Evolutionary conservation across 30 jellyfish, hydroid and myxozoan genomes (phyloP).

Genomic region (Cassiopea xamachana): DNA sequence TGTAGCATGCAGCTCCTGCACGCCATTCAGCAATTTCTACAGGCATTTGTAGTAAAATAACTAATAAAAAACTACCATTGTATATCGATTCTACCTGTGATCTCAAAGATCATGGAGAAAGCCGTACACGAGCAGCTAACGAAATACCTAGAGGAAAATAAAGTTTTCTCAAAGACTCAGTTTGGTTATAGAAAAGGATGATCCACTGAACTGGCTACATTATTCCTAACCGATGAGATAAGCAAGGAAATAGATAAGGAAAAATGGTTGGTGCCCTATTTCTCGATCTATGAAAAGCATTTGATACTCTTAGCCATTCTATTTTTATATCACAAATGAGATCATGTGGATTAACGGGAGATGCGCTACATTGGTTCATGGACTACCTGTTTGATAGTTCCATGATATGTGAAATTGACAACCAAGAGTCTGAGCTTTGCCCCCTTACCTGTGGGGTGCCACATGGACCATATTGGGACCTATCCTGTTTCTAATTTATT

Average conservation of each 20-base stretch:
- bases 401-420: constrained; percentile 2
- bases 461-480: constrained; percentile 5
- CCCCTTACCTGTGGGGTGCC: constrained; percentile 21
- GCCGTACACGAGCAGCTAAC: constrained; percentile 40
- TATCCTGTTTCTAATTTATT: constrained; percentile 9
- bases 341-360: background rate
- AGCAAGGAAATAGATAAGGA: background rate
- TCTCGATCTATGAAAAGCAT: background rate
- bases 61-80: constrained; percentile 18
- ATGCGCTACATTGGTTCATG: background rate
- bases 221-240: background rate
- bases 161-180: constrained; percentile 18
- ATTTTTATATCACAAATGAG: background rate
- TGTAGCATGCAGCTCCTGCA: no score
- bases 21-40: no score
- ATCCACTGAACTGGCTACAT: constrained; percentile 44
- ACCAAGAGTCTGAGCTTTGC: background rate
- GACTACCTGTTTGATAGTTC: background rate
- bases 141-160: constrained; percentile 23
- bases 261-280: constrained; percentile 1
- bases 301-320: background rate
- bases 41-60: no score
- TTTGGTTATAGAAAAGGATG: constrained; percentile 38
- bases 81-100: constrained; percentile 22
- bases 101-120: constrained; percentile 8